Percentiles rank a stretch among this genome's conserved stretches.
phyloP scores from a whole-genome alignment of 2,797 vertebrate species.

The Uromys caudimaculatus region DNA sequence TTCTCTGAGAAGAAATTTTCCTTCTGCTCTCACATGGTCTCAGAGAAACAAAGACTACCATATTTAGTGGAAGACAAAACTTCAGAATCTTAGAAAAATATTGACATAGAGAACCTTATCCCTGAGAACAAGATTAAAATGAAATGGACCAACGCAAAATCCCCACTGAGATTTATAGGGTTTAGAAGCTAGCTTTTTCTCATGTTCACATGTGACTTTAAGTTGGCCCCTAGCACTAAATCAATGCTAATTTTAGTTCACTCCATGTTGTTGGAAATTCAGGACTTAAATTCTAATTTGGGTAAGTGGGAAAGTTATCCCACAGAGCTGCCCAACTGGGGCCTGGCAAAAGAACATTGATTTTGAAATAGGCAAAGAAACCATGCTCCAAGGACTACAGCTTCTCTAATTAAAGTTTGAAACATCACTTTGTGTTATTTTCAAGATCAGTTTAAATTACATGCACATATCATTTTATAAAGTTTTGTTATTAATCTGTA shows the following conservation, averaged over 20 bases:
- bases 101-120: conserved; percentile 76
- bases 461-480: neutral
- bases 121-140: conserved; percentile 71
- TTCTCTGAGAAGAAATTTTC: conserved; percentile 74
- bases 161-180: conserved; percentile 59
- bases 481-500: neutral
- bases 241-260: conserved; percentile 70
- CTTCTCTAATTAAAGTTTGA: neutral
- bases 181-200: conserved; percentile 30
- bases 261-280: conserved; percentile 47
- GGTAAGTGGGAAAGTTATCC: conserved; percentile 29
- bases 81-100: conserved; percentile 69
- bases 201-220: conserved; percentile 67
- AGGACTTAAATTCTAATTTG: conserved; percentile 42
- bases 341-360: neutral
- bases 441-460: conserved; percentile 35
- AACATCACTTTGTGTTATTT: neutral
- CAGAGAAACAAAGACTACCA: conserved; percentile 70
- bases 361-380: neutral
- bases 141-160: conserved; percentile 33
- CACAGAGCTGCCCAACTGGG: neutral
- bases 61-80: conserved; percentile 77
- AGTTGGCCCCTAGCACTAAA: conserved; percentile 59
- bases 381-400: neutral
- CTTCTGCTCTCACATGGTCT: conserved; percentile 68